Evolutionary conservation across 2,888 invertebrate genomes (phyloP).

Genomic region (Coenonympha glycerion): DNA sequence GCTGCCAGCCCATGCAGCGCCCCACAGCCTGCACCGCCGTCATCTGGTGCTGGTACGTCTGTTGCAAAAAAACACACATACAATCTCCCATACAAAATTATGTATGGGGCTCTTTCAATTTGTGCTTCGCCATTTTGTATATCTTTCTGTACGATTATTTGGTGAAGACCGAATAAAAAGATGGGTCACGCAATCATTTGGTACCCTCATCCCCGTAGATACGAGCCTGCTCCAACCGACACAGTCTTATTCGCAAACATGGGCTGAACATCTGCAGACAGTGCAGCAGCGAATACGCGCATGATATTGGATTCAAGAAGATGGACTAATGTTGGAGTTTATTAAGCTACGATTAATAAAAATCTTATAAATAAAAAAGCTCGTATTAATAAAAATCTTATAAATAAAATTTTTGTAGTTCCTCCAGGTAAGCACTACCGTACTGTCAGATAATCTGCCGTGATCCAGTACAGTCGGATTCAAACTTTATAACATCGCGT

Average conservation of each 20-base stretch:
- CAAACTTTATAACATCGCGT: too few species aligned
- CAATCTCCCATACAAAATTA: conserved; percentile 5
- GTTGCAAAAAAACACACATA: too few species aligned
- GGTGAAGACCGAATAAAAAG: conserved; percentile 54
- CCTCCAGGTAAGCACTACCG: too few species aligned
- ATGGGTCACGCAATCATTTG: conserved; percentile 99
- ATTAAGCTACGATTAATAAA: conserved; percentile 47
- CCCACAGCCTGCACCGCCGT: conserved; percentile 92
- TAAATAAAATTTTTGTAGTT: too few species aligned
- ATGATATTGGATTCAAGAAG: conserved; percentile 99
- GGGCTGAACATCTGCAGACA: conserved; percentile 97
- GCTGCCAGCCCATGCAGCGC: conserved; percentile 97
- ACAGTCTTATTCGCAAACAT: conserved; percentile 98
- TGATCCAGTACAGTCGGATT: too few species aligned
- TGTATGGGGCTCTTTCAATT: conserved; percentile 32
- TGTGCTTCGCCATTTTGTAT: conserved; percentile 59
- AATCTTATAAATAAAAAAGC: too few species aligned
- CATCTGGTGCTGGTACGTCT: conserved; percentile 97
- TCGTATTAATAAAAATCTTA: too few species aligned
- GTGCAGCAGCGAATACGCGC: conserved; percentile 98
- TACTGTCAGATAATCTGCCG: too few species aligned
- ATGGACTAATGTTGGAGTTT: conserved; percentile 74
- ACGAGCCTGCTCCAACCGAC: conserved; percentile 97
- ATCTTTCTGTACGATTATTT: conserved; percentile 44
- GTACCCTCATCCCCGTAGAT: conserved; percentile 98